A percentile compares a stretch with the other conserved stretches of the same genome.
Evolutionary conservation across 2,797 vertebrate species (phyloP).

Genomic region (Etheostoma perlongum): DNA sequence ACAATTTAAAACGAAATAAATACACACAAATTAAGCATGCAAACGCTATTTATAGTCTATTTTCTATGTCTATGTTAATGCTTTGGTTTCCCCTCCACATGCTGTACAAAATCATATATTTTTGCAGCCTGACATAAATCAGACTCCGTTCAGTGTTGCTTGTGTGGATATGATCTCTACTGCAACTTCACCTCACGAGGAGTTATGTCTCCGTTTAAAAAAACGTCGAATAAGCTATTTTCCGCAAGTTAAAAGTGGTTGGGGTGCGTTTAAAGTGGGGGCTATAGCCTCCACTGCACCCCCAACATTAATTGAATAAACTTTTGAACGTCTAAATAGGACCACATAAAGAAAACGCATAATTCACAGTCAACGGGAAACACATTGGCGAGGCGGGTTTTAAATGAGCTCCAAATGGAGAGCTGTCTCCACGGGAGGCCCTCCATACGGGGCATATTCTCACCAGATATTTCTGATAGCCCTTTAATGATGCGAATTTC

Average conservation of each 20-base stretch:
- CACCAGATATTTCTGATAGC: conserved; percentile 68
- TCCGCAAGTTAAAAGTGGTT: conserved; percentile 35
- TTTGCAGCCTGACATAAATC: neutral
- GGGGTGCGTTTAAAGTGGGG: conserved; percentile 38
- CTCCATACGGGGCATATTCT: conserved; percentile 48
- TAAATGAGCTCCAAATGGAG: conserved; percentile 74
- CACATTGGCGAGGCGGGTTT: conserved; percentile 58
- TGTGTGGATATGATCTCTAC: neutral
- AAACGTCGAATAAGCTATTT: conserved; percentile 37
- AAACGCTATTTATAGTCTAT: neutral
- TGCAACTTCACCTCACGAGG: conserved; percentile 24
- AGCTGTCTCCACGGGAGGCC: conserved; percentile 69
- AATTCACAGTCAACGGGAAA: conserved; percentile 68
- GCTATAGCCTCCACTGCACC: conserved; percentile 17
- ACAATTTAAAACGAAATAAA: neutral
- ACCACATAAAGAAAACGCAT: conserved; percentile 50
- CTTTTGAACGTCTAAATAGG: conserved; percentile 50
- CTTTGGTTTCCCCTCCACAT: neutral
- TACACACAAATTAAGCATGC: neutral
- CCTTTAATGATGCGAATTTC: conserved; percentile 69
- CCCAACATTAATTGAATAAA: conserved; percentile 54
- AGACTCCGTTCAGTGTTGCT: neutral
- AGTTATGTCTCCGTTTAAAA: conserved; percentile 20
- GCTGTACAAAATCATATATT: neutral
- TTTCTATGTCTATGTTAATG: neutral